Percentiles rank a stretch among this genome's conserved stretches.
Evolutionary conservation across 2,797 vertebrate species (phyloP).

Genomic region (Erpetoichthys calabaricus): DNA sequence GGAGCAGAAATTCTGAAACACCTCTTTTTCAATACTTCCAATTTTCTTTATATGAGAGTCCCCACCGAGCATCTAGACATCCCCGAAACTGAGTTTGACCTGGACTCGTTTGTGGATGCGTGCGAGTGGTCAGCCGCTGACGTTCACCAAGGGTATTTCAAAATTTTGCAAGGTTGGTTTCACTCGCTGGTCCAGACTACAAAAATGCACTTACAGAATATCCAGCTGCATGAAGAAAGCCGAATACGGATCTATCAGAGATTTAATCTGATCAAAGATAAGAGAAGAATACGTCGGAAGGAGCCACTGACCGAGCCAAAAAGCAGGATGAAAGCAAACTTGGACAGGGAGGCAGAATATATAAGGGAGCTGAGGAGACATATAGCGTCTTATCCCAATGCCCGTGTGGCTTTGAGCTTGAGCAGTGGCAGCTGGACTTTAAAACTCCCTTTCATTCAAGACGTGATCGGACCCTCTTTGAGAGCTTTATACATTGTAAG

Average conservation of each 20-base stretch:
- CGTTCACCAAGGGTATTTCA: conserved; percentile 53
- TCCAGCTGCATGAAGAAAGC: conserved; percentile 59
- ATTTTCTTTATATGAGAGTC: conserved; percentile 71
- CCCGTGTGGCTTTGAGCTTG: conserved; percentile 75
- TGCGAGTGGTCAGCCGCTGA: conserved; percentile 80
- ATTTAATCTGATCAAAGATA: conserved; percentile 42
- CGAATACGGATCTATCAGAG: conserved; percentile 41
- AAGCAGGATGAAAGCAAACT: conserved; percentile 50
- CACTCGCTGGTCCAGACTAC: conserved; percentile 75
- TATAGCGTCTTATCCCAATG: conserved; percentile 60
- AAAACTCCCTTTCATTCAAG: conserved; percentile 80
- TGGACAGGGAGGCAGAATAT: conserved; percentile 77
- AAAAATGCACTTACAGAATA: conserved; percentile 83
- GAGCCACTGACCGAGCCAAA: conserved; percentile 62
- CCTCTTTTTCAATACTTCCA: conserved; percentile 83
- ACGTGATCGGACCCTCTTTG: conserved; percentile 69
- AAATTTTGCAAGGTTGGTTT: conserved; percentile 79
- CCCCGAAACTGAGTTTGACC: conserved; percentile 74
- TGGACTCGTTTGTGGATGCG: conserved; percentile 76
- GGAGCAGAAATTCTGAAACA: conserved; percentile 87
- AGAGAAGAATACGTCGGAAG: conserved; percentile 53
- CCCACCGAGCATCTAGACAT: conserved; percentile 64
- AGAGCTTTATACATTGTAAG: conserved; percentile 75
- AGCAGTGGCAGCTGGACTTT: conserved; percentile 86
- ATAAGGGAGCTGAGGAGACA: conserved; percentile 73